Evolutionary conservation across 64 coral and sea anemone species (phyloP).

Genomic region (Anthopleura sola): DNA sequence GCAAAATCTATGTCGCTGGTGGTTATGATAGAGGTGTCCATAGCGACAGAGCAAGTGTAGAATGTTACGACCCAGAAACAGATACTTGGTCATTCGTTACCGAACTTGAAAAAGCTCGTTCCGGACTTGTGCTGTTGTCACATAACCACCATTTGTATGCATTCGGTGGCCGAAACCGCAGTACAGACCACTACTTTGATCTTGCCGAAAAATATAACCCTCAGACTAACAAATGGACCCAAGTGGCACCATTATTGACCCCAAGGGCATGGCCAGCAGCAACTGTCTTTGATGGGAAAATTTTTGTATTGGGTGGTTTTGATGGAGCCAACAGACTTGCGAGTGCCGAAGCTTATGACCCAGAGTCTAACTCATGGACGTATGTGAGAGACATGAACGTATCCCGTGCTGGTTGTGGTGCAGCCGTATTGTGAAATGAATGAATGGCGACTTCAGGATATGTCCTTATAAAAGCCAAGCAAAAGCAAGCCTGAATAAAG

Average conservation of each 20-base stretch:
- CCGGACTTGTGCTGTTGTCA: conserved; percentile 64
- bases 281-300: conserved; percentile 90
- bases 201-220: conserved; percentile 88
- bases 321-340: conserved; percentile 90
- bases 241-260: conserved; percentile 78
- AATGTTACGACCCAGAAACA: conserved; percentile 93
- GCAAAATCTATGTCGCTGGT: conserved; percentile 89
- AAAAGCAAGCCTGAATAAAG: neutral
- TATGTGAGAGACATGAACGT: conserved; percentile 93
- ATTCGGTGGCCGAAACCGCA: conserved; percentile 94
- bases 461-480: neutral
- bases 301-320: conserved; percentile 96
- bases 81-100: conserved; percentile 99
- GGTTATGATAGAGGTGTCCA: conserved; percentile 95
- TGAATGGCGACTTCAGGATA: neutral
- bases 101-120: conserved; percentile 95
- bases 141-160: conserved; percentile 83
- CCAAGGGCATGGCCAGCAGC: conserved; percentile 93
- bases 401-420: conserved; percentile 83
- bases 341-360: conserved; percentile 89
- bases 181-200: conserved; percentile 98
- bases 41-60: conserved; percentile 91
- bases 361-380: conserved; percentile 74
- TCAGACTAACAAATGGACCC: conserved; percentile 79
- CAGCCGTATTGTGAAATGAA: conserved; percentile 62